phyloP scores from a whole-genome alignment of 2,113 vertebrate genomes.

The Echinops telfairi region DNA sequence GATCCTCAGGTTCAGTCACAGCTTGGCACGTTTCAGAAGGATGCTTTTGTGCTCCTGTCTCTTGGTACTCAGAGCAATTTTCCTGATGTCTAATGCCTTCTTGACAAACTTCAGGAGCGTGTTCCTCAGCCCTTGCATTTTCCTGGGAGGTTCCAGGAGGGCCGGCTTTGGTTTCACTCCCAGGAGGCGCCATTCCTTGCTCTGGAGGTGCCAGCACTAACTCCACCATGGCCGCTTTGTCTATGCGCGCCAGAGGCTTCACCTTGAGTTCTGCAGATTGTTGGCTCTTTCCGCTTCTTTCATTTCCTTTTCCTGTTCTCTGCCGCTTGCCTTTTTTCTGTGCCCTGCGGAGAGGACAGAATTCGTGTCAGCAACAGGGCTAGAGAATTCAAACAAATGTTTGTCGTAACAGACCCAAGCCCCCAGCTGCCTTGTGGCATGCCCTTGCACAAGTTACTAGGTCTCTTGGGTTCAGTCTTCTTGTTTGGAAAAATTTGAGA shows the following conservation, averaged over 20 bases:
- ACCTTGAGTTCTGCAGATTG: not conserved
- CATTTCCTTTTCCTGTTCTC: constrained; percentile 69
- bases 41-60: not conserved
- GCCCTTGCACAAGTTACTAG: constrained; percentile 13
- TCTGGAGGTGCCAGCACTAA: not conserved
- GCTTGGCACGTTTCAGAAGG: not conserved
- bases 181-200: accelerated
- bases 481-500: constrained; percentile 19
- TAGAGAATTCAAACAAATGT: constrained; percentile 50
- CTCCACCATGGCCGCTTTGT: constrained; percentile 3
- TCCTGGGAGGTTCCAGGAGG: not conserved
- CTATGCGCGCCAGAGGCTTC: not conserved
- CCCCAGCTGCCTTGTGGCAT: not conserved
- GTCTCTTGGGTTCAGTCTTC: not conserved
- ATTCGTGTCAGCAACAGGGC: constrained; percentile 38
- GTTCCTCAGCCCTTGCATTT: not conserved
- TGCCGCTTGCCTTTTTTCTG: constrained; percentile 61
- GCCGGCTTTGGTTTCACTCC: not conserved
- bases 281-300: not conserved
- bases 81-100: not conserved
- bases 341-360: constrained; percentile 78
- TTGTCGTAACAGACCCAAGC: not conserved
- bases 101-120: constrained; percentile 11
- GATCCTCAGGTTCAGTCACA: no score
- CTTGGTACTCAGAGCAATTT: not conserved